Percentiles rank a stretch among this genome's conserved stretches.
Evolutionary conservation across 2,113 vertebrate species (phyloP).

Genomic region (Ancistrus triradiatus): DNA sequence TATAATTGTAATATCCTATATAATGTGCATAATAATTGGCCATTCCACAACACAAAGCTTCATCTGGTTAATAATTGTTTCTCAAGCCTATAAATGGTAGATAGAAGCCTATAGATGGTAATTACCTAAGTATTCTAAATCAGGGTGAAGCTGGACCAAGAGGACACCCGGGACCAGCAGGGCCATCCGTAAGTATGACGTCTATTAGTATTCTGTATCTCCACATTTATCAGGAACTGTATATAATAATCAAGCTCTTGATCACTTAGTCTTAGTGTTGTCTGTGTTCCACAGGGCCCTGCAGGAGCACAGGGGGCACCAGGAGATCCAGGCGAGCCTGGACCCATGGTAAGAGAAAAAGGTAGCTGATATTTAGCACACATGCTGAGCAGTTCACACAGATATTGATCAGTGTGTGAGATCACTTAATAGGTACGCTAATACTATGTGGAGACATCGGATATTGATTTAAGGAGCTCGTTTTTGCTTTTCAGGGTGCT

Average conservation of each 20-base stretch:
- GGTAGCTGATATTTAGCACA: not conserved
- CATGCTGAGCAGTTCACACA: no score
- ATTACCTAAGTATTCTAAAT: not conserved
- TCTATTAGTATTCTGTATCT: not conserved
- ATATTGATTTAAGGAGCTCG: not conserved
- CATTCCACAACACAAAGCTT: no score
- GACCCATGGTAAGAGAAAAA: conserved; percentile 77
- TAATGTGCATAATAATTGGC: not conserved
- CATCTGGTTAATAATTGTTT: not conserved
- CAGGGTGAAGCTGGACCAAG: conserved; percentile 90
- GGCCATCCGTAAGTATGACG: conserved; percentile 74
- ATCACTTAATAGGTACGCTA: not conserved
- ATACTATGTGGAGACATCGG: not conserved
- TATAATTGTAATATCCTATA: no score
- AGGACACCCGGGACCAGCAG: conserved; percentile 80
- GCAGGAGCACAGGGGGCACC: conserved; percentile 80
- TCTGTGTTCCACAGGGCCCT: conserved; percentile 71
- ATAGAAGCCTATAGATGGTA: no score
- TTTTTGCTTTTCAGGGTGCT: conserved; percentile 71
- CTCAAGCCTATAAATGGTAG: no score
- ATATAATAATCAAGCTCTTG: not conserved
- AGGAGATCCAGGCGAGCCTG: conserved; percentile 73
- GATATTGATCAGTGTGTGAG: no score
- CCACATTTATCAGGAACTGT: not conserved
- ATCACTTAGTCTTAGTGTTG: not conserved